Conservation (phyloP, 2,797 vertebrate species). For the Myotis planiceps region DNA sequence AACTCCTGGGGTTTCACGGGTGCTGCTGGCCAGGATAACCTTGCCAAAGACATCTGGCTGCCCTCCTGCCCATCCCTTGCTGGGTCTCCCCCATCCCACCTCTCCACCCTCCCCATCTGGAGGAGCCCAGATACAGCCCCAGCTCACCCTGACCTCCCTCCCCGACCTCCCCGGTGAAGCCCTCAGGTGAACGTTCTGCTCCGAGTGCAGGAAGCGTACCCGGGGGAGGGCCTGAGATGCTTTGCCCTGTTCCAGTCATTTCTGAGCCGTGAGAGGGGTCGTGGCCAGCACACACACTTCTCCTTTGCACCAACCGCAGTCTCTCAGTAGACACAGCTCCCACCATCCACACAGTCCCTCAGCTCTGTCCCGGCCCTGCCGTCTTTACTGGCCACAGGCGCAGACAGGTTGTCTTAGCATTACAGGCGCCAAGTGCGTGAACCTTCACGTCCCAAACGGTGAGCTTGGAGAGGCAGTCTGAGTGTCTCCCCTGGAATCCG, state of each 20-base stretch:
- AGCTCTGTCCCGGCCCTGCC: fast-evolving
- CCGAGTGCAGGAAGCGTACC: background rate
- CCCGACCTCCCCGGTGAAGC: background rate
- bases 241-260: background rate
- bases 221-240: background rate
- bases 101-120: background rate
- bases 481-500: background rate
- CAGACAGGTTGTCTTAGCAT: background rate
- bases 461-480: background rate
- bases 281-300: fast-evolving
- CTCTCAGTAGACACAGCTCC: background rate
- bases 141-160: background rate
- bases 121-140: background rate
- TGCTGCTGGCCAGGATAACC: background rate
- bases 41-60: background rate
- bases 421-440: background rate
- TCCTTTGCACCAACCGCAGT: background rate
- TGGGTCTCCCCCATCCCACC: background rate
- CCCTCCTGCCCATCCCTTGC: background rate
- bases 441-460: background rate
- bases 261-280: background rate
- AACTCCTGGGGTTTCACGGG: background rate
- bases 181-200: background rate
- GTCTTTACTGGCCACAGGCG: background rate
- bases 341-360: background rate